Evolutionary conservation across 2,888 invertebrate species (phyloP), one percentile per base, ranked within the genome.

Genomic region (Aquatica leii): DNA sequence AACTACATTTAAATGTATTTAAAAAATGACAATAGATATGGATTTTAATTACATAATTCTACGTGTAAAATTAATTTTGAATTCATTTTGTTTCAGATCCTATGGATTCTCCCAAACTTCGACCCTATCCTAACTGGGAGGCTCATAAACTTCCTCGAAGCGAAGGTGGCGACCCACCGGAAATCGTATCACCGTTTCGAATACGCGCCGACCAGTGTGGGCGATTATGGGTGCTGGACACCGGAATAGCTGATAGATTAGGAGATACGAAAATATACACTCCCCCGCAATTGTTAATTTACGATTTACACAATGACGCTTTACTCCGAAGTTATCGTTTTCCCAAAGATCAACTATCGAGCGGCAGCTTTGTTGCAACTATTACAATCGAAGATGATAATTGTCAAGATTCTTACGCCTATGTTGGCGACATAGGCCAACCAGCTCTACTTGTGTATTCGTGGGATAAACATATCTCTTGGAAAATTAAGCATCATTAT

Each of bases 91-190:
- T 86, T 86, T 21, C 84, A 91, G 91, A 91, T 75, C 82, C 86
- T 0, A 85, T 84, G 0, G 86, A 84, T 59, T 89, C 91, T 3
- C 93, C 93, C 0, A 83, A 85, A 37, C 79, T 93, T 59, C 88
- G 84, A n/a, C 93, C 93, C 0, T 93, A 90, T 72, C 93, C 93
- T 0, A 90, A 88, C 71, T 93, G 93, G 93, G 87, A 88, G 63
- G 89, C 91, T 0, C 92, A 93, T 74, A 87, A 89, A 43, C 82
- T 89, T 49, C 69, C 72, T 5, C 59, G 68, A 17, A 71, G 70
- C 24, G 85, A 82, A 40, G 78, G 75, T 1, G 81, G 78, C 6
- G 84, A 83, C 1, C 84, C 84, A 0, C 86, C 89, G 1, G 90
- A 90, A 76, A 86, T 92, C 52, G 86, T 92, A 0, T 92, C 92